These are phyloP conservation scores for Mus minutoides DNA, from an alignment of 2,797 vertebrate genomes.

Conservation along the genomic window DNA sequence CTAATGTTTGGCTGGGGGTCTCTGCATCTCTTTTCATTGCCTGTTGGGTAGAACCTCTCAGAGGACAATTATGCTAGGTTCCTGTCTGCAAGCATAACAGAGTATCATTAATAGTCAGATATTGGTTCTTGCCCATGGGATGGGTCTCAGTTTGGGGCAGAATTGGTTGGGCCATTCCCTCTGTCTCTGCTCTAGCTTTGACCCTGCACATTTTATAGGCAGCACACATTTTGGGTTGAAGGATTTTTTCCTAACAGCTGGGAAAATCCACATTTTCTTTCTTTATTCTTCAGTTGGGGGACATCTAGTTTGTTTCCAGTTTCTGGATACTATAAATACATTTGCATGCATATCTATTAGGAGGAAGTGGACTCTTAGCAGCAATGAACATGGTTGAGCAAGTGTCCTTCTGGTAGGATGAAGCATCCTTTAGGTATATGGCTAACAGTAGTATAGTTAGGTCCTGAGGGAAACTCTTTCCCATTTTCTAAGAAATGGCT, in stretches of 20 bases:
- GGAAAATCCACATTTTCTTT: neutral
- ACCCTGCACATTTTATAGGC: neutral
- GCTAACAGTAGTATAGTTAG: neutral
- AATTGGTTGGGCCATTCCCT: neutral
- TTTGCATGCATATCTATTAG: neutral
- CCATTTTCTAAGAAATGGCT: neutral
- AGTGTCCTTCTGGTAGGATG: neutral
- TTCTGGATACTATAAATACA: neutral
- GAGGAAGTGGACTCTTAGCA: neutral
- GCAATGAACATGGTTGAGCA: neutral
- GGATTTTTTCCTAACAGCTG: neutral
- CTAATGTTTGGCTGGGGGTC: neutral
- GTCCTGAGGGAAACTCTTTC: neutral
- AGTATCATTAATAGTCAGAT: neutral
- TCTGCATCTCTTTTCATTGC: neutral
- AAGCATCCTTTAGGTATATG: neutral
- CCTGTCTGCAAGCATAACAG: neutral
- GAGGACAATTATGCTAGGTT: neutral
- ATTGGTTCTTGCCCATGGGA: neutral
- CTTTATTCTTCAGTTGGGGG: neutral
- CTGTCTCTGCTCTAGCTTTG: neutral
- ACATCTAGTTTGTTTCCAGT: too few relatives aligned
- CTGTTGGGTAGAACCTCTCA: neutral
- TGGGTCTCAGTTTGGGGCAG: neutral
- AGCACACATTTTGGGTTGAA: neutral